These are phyloP conservation scores for Ischnus inquisitorius DNA, from an alignment of 2,888 invertebrate genomes.

Conservation along the genomic window DNA sequence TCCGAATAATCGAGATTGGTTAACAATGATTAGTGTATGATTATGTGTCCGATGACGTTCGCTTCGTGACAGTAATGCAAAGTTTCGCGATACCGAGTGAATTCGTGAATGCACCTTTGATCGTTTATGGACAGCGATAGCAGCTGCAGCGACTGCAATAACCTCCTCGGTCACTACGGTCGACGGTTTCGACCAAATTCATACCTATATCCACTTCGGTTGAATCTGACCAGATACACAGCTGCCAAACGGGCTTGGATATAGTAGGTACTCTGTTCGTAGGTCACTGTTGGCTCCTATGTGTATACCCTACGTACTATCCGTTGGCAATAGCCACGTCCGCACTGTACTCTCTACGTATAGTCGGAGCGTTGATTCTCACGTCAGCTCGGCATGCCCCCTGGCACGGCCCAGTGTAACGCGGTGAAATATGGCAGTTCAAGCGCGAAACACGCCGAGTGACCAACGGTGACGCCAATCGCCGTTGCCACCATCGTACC, in stretches of 20 bases:
- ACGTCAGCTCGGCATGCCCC: constrained; percentile 56
- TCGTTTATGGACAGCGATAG: constrained; percentile 30
- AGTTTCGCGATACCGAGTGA: neutral
- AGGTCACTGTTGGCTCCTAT: constrained; percentile 16
- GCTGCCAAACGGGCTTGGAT: neutral
- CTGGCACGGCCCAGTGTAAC: constrained; percentile 47
- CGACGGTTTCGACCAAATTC: constrained; percentile 36
- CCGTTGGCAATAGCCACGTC: constrained; percentile 34
- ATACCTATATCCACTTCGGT: constrained; percentile 34
- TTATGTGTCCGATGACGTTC: neutral
- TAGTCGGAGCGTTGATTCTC: constrained; percentile 51
- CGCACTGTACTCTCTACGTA: constrained; percentile 17
- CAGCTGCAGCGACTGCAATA: constrained; percentile 28
- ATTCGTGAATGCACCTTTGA: constrained; percentile 23
- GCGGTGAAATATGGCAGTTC: constrained; percentile 60
- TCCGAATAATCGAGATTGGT: neutral
- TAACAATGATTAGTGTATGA: neutral
- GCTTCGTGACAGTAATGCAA: neutral
- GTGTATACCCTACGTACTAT: constrained; percentile 27
- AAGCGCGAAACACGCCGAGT: constrained; percentile 59
- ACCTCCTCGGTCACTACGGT: constrained; percentile 35
- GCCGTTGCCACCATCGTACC: constrained; percentile 34
- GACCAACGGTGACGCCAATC: constrained; percentile 47
- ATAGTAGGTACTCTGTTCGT: neutral
- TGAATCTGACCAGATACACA: constrained; percentile 43